A percentile compares a stretch with the other conserved stretches of the same genome.
These are phyloP conservation scores for Mohoua ochrocephala DNA, from an alignment of 2,113 vertebrate genomes.

Conservation along the genomic window DNA sequence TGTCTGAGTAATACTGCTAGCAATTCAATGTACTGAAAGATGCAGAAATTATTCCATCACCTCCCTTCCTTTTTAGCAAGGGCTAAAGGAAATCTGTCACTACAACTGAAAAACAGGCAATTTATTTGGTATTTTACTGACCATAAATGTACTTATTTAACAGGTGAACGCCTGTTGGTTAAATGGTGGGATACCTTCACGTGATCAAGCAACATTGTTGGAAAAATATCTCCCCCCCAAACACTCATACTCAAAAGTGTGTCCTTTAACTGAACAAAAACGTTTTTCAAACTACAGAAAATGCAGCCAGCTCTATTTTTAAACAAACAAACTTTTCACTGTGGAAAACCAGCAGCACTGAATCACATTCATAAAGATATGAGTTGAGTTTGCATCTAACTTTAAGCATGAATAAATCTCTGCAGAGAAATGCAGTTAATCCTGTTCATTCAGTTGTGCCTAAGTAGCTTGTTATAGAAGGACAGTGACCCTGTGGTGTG, in stretches of 20 bases:
- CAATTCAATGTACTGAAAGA: not conserved
- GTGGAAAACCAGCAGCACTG: not conserved
- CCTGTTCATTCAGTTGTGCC: not conserved
- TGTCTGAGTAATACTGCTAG: not conserved
- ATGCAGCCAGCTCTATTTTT: not conserved
- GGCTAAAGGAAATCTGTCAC: not conserved
- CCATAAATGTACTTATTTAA: not conserved
- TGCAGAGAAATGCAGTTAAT: not conserved
- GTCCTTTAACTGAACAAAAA: not conserved
- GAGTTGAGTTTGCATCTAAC: not conserved
- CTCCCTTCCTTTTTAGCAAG: not conserved
- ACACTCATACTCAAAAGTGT: not conserved
- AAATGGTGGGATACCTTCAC: not conserved
- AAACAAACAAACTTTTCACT: not conserved
- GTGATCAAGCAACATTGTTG: accelerated
- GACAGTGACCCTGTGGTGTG: not conserved
- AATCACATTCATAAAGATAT: not conserved
- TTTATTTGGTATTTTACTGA: not conserved
- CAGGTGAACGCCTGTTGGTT: not conserved
- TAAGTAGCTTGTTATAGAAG: not conserved
- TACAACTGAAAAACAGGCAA: not conserved
- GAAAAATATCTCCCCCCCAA: accelerated
- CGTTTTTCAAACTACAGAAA: not conserved
- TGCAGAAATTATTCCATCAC: not conserved
- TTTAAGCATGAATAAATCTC: not conserved